Conservation (phyloP, 2,888 invertebrate species). For the Macaria notata region DNA sequence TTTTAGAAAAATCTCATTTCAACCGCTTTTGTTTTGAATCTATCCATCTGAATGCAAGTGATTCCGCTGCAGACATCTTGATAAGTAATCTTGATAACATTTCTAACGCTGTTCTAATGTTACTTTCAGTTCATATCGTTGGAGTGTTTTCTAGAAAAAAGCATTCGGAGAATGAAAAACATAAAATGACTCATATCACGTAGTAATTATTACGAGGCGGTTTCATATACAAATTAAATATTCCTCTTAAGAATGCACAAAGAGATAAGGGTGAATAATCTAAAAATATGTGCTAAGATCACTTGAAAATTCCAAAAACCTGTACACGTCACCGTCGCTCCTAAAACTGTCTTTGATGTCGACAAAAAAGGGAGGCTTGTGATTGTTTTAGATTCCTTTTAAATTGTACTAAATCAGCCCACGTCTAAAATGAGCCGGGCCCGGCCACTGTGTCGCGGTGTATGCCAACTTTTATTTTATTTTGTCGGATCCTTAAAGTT, state of each 20-base stretch:
- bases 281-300: conserved; percentile 1
- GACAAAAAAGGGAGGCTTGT: conserved; percentile 25
- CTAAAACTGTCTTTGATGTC: conserved; percentile 29
- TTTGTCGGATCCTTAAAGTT: conserved; percentile 77
- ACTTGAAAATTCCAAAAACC: conserved; percentile 15
- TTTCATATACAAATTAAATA: too few species aligned
- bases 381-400: conserved; percentile 34
- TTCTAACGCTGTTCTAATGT: conserved; percentile 7
- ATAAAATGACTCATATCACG: too few species aligned
- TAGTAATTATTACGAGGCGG: too few species aligned
- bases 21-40: conserved; percentile 33
- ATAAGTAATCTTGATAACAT: conserved; percentile 22
- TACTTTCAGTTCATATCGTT: not conserved
- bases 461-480: conserved; percentile 67
- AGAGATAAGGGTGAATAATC: too few species aligned
- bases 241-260: too few species aligned
- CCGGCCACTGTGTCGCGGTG: conserved; percentile 65
- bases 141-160: too few species aligned
- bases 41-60: conserved; percentile 27
- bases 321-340: conserved; percentile 15
- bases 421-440: conserved; percentile 51
- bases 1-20: conserved; percentile 46
- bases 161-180: too few species aligned
- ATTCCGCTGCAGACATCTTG: conserved; percentile 28
- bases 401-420: conserved; percentile 42